These are phyloP conservation scores for Idaea biselata DNA, from an alignment of 2,888 invertebrate species.

Conservation along the genomic window DNA sequence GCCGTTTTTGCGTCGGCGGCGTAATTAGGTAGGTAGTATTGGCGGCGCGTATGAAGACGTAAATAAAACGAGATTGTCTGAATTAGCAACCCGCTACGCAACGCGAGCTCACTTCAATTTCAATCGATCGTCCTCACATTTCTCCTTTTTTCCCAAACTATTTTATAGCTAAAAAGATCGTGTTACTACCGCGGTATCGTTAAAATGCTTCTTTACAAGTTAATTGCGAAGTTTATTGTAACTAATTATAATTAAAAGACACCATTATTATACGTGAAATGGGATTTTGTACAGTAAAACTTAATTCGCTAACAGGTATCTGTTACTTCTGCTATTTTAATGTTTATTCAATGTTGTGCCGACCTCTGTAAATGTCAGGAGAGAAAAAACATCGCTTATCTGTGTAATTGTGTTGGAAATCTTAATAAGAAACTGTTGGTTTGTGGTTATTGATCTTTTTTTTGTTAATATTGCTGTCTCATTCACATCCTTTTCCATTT, in stretches of 20 bases:
- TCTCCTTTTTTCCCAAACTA: constrained; percentile 42
- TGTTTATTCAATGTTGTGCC: not conserved
- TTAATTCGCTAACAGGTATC: not conserved
- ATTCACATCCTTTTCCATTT: too few relatives aligned
- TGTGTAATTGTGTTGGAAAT: not conserved
- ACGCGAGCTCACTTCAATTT: constrained; percentile 57
- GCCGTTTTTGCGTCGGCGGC: constrained; percentile 73
- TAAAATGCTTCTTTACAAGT: constrained; percentile 21
- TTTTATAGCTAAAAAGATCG: constrained; percentile 26
- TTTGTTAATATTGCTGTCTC: not conserved
- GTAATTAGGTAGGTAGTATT: constrained; percentile 80
- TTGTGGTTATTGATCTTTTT: not conserved
- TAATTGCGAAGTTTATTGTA: constrained; percentile 20
- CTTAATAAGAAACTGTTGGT: not conserved
- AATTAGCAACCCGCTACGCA: constrained; percentile 60
- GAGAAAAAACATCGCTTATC: not conserved
- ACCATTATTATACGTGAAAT: constrained; percentile 15
- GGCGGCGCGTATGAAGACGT: constrained; percentile 79
- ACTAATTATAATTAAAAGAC: constrained; percentile 23
- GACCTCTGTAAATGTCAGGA: not conserved
- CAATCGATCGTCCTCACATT: constrained; percentile 59
- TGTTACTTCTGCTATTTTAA: not conserved
- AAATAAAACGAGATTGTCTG: constrained; percentile 71
- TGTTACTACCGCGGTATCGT: constrained; percentile 22
- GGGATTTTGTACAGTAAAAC: not conserved